Percentiles rank a stretch among this genome's conserved stretches.
phyloP scores from a whole-genome alignment of 2,888 invertebrate species.

The Lasiommata megera region DNA sequence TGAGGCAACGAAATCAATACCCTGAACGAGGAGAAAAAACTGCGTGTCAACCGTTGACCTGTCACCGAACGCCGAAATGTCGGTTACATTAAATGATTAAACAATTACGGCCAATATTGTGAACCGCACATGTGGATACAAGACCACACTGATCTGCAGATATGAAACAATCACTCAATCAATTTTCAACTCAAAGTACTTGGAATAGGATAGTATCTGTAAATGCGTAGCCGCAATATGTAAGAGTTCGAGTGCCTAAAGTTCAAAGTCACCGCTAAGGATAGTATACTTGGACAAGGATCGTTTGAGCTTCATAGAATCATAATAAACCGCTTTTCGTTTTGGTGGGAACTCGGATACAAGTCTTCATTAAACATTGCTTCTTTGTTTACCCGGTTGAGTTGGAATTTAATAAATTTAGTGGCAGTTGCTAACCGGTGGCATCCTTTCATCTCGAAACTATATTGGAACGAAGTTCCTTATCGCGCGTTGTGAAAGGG shows the following conservation, averaged over 20 bases:
- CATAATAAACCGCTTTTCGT: slow-evolving; percentile 10
- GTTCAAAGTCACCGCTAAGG: slow-evolving; percentile 69
- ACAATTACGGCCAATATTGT: slow-evolving; percentile 69
- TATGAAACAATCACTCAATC: neutral
- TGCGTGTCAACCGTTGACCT: slow-evolving; percentile 31
- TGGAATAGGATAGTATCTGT: slow-evolving; percentile 12
- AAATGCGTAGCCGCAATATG: slow-evolving; percentile 23
- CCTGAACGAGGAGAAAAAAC: neutral
- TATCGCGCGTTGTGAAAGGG: too few relatives aligned
- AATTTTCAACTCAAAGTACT: slow-evolving; percentile 29
- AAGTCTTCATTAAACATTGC: too few relatives aligned
- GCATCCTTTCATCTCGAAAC: too few relatives aligned
- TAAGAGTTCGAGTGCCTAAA: slow-evolving; percentile 45
- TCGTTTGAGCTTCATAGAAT: slow-evolving; percentile 32
- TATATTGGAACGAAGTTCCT: too few relatives aligned
- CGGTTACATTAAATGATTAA: slow-evolving; percentile 65
- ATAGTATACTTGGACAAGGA: slow-evolving; percentile 35
- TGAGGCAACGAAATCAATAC: slow-evolving; percentile 1
- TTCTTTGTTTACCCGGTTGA: too few relatives aligned
- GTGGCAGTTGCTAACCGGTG: too few relatives aligned
- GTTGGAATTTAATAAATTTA: too few relatives aligned
- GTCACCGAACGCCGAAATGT: slow-evolving; percentile 49
- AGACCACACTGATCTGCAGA: slow-evolving; percentile 25
- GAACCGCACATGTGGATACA: slow-evolving; percentile 43
- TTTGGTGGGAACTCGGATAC: neutral